phyloP scores from a whole-genome alignment of 2,797 vertebrate species.

The Anguilla marmorata region DNA sequence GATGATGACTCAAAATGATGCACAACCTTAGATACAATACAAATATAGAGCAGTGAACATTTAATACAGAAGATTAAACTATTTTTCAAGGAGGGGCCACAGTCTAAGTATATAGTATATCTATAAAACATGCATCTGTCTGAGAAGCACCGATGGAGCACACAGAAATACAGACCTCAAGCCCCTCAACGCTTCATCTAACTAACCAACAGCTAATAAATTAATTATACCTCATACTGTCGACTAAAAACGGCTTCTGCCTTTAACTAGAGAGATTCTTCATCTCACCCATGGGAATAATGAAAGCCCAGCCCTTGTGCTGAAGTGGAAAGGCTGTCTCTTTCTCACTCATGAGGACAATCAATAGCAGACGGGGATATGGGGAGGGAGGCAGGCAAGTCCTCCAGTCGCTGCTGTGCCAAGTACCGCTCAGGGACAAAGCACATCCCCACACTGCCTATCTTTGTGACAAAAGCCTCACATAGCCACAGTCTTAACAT shows the following conservation, averaged over 20 bases:
- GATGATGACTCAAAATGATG: not conserved
- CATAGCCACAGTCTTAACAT: conserved; percentile 1
- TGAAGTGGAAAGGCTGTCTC: conserved; percentile 63
- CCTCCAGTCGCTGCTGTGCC: not conserved
- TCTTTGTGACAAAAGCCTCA: conserved; percentile 21
- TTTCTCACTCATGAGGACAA: conserved; percentile 63
- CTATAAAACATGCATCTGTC: conserved; percentile 45
- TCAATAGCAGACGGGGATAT: conserved; percentile 67
- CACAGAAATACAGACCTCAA: conserved; percentile 60
- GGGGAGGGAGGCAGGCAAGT: conserved; percentile 42
- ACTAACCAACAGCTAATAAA: conserved; percentile 68
- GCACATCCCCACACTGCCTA: not conserved
- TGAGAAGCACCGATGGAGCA: conserved; percentile 57
- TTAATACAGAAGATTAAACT: not conserved
- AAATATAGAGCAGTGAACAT: not conserved
- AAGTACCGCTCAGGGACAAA: conserved; percentile 16
- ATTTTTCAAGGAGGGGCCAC: not conserved
- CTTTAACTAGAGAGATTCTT: conserved; percentile 71
- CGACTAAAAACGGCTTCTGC: conserved; percentile 47
- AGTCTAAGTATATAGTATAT: not conserved
- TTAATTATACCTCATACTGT: conserved; percentile 53
- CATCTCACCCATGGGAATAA: conserved; percentile 64
- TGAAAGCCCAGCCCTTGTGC: conserved; percentile 66
- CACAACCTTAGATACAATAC: not conserved
- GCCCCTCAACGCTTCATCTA: conserved; percentile 62